A percentile compares a stretch with the other conserved stretches of the same genome.
Conservation (phyloP, 2,888 invertebrate genomes). For the Alentia gelatinosa region DNA sequence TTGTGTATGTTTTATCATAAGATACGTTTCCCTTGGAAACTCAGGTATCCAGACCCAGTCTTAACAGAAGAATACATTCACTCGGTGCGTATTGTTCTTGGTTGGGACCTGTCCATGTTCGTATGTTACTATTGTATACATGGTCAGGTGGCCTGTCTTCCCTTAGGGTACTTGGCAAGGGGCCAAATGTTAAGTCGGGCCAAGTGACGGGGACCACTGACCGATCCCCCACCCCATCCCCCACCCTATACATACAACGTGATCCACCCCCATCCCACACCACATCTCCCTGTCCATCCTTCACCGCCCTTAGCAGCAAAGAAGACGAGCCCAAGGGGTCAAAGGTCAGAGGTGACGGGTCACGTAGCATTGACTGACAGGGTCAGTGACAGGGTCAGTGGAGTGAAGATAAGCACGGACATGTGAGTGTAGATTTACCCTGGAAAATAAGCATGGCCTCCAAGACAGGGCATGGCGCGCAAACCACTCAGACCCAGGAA, state of each 20-base stretch:
- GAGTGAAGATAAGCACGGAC: background rate
- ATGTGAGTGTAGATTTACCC: too few relatives aligned
- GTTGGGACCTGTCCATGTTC: too few relatives aligned
- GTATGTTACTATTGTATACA: background rate
- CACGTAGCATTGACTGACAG: too few relatives aligned
- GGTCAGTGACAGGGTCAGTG: background rate
- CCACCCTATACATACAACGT: background rate
- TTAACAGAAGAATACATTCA: too few relatives aligned
- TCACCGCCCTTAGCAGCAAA: background rate
- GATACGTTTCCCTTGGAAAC: too few relatives aligned
- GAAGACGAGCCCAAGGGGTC: background rate
- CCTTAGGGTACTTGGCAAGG: background rate
- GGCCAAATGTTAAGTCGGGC: conserved; percentile 27
- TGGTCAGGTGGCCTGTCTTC: background rate
- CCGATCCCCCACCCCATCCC: background rate
- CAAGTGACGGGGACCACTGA: too few relatives aligned
- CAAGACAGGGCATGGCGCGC: too few relatives aligned
- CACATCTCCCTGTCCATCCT: background rate
- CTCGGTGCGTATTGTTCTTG: too few relatives aligned
- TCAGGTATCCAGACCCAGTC: too few relatives aligned
- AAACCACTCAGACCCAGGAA: too few relatives aligned
- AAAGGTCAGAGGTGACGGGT: background rate
- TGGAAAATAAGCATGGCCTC: too few relatives aligned
- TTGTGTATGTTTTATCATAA: too few relatives aligned
- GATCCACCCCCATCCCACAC: background rate